A percentile compares a stretch with the other conserved stretches of the same genome.
Evolutionary conservation across 1,140 invertebrate genomes (phyloP).

Genomic region (Achroia grisella): DNA sequence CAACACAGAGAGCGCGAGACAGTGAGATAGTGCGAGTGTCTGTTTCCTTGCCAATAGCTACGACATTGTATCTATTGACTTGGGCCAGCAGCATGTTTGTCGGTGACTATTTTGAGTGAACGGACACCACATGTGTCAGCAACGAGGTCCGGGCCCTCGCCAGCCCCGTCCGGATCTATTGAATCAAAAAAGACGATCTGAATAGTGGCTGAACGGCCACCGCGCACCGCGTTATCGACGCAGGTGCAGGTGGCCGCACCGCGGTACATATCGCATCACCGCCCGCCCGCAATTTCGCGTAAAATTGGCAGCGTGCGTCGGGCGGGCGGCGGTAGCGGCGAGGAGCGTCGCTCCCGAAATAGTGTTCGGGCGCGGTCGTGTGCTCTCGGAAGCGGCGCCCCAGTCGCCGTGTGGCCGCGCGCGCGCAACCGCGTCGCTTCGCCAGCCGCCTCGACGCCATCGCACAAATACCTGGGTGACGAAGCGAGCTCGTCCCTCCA

Average conservation of each 20-base stretch:
- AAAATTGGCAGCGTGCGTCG: slow-evolving; percentile 68
- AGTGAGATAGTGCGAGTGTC: slow-evolving; percentile 70
- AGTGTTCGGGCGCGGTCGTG: slow-evolving; percentile 66
- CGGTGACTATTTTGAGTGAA: slow-evolving; percentile 60
- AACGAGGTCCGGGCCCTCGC: slow-evolving; percentile 15
- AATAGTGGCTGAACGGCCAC: too few relatives aligned
- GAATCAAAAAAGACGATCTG: slow-evolving; percentile 34
- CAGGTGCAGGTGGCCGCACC: slow-evolving; percentile 38
- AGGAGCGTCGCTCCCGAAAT: slow-evolving; percentile 69
- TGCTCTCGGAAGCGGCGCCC: slow-evolving; percentile 48
- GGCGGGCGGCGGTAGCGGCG: slow-evolving; percentile 58
- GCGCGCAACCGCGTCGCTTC: slow-evolving; percentile 61
- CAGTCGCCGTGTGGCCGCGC: slow-evolving; percentile 66
- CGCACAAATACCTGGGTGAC: slow-evolving; percentile 37
- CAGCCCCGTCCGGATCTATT: slow-evolving; percentile 25
- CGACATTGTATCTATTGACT: slow-evolving; percentile 71
- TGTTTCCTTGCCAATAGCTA: slow-evolving; percentile 67
- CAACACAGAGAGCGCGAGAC: slow-evolving; percentile 68
- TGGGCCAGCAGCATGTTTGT: slow-evolving; percentile 49
- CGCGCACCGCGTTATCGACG: slow-evolving; percentile 12
- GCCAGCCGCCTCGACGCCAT: slow-evolving; percentile 37
- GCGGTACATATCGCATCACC: slow-evolving; percentile 69
- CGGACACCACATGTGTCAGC: slow-evolving; percentile 35
- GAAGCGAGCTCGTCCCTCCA: slow-evolving; percentile 39
- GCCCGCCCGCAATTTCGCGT: slow-evolving; percentile 72